phyloP scores from a whole-genome alignment of 2,797 vertebrate species.

The Amblyopsis hoosieri region DNA sequence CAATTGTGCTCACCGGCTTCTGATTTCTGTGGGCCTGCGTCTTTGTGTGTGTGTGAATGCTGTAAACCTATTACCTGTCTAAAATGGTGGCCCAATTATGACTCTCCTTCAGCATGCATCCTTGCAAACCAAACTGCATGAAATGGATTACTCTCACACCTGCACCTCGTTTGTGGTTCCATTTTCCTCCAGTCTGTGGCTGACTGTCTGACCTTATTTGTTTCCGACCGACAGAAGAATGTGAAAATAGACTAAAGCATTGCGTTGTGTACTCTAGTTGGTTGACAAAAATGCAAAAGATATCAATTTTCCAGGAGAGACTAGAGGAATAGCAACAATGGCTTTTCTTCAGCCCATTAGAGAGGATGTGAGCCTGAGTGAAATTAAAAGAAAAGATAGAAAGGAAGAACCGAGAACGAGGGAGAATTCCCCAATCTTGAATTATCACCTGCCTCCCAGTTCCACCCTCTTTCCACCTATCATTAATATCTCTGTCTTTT shows the following conservation, averaged over 20 bases:
- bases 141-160: constrained; percentile 73
- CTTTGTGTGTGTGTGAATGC: constrained; percentile 20
- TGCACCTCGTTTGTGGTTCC: constrained; percentile 65
- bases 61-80: constrained; percentile 62
- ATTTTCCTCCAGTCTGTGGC: constrained; percentile 30
- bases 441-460: constrained; percentile 45
- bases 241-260: neutral
- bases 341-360: constrained; percentile 11
- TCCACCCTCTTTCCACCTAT: constrained; percentile 33
- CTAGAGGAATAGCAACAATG: constrained; percentile 25
- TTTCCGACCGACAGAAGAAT: constrained; percentile 12
- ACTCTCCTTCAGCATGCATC: constrained; percentile 65
- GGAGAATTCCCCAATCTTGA: constrained; percentile 44
- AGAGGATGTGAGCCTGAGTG: constrained; percentile 14
- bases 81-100: constrained; percentile 71
- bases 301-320: constrained; percentile 42
- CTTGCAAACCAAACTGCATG: constrained; percentile 71
- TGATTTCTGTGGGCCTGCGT: constrained; percentile 52
- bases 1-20: constrained; percentile 60
- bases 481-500: constrained; percentile 65
- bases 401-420: neutral
- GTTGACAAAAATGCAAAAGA: constrained; percentile 11
- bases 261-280: constrained; percentile 3
- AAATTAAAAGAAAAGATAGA: neutral
- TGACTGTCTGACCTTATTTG: constrained; percentile 19